A percentile compares a stretch with the other conserved stretches of the same genome.
These are phyloP conservation scores for Gallinago stenura DNA, from an alignment of 2,797 vertebrate genomes.

Conservation along the genomic window DNA sequence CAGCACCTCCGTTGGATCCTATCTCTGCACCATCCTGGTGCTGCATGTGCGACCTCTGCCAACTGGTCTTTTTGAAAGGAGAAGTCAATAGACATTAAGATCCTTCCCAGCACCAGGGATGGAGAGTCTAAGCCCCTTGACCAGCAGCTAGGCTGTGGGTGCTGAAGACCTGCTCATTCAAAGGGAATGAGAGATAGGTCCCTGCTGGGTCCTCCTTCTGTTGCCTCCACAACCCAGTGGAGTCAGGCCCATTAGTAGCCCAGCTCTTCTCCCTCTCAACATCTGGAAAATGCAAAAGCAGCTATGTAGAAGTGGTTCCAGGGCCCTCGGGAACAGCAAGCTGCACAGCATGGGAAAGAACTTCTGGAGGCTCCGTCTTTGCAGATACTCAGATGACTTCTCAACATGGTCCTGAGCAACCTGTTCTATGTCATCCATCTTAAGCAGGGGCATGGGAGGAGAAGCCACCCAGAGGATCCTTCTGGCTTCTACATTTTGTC, in stretches of 20 bases:
- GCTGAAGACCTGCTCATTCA: not conserved
- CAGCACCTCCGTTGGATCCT: accelerated
- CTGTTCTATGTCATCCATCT: too few species aligned
- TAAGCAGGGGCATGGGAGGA: too few species aligned
- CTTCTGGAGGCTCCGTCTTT: accelerated
- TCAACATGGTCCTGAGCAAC: not conserved
- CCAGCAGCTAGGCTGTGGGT: not conserved
- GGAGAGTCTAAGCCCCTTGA: not conserved
- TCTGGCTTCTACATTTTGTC: not conserved
- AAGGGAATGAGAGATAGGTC: not conserved
- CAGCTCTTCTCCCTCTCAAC: not conserved
- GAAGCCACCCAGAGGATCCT: too few species aligned
- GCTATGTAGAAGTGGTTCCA: not conserved
- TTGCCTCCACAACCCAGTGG: too few species aligned
- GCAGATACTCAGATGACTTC: too few species aligned
- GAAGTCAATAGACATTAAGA: not conserved
- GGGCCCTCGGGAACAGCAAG: accelerated
- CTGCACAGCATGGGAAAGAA: not conserved
- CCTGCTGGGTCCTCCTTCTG: not conserved
- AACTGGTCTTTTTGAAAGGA: accelerated
- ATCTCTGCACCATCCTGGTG: not conserved
- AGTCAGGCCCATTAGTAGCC: not conserved
- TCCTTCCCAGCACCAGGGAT: accelerated
- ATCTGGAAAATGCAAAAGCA: accelerated
- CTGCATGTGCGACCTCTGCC: not conserved